Evolutionary conservation across 2,113 vertebrate species (phyloP).

Genomic region (Apteryx mantelli): DNA sequence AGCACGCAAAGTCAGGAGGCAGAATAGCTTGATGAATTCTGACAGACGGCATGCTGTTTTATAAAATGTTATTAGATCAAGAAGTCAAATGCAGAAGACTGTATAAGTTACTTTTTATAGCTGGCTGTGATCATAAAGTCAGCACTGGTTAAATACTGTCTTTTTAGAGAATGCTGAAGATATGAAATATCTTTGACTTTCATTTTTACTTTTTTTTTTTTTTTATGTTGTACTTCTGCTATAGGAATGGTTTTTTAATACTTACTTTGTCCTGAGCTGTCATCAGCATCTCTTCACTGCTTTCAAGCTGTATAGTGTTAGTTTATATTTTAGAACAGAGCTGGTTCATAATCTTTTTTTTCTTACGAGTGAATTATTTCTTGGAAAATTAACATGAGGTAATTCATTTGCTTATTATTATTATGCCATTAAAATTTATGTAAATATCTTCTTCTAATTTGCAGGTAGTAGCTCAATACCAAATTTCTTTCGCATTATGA

Average conservation of each 20-base stretch:
- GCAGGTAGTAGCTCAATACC: conserved; percentile 89
- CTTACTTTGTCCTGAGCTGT: not conserved
- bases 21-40: conserved; percentile 5
- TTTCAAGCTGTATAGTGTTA: not conserved
- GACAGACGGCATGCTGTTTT: not conserved
- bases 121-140: not conserved
- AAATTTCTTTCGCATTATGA: conserved; percentile 97
- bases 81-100: not conserved
- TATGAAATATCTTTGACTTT: not conserved
- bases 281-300: not conserved
- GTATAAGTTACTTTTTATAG: not conserved
- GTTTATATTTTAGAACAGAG: not conserved
- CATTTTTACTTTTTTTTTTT: not conserved
- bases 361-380: not conserved
- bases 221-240: not conserved
- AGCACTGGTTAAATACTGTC: not conserved
- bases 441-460: conserved; percentile 65
- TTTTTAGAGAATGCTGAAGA: not conserved
- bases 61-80: not conserved
- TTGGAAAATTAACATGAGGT: not conserved
- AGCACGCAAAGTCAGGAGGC: not conserved
- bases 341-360: not conserved
- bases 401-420: not conserved
- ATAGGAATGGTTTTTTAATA: not conserved
- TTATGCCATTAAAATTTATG: not conserved